A percentile compares a stretch with the other conserved stretches of the same genome.
Conservation (phyloP, 2,888 invertebrate genomes). For the Onchidella celtica region DNA sequence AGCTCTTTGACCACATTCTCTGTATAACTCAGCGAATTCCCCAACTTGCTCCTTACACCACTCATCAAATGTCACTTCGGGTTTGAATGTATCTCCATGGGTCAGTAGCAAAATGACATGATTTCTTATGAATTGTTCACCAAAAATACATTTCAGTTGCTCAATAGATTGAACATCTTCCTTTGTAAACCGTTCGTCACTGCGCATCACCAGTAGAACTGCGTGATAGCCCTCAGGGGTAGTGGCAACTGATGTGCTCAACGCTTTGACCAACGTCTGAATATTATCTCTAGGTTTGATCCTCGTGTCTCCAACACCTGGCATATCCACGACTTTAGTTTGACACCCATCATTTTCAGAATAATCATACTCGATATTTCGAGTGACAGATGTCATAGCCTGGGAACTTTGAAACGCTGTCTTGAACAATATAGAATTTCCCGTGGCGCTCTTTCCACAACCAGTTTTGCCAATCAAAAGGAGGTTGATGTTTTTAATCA, state of each 20-base stretch:
- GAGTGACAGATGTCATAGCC: conserved; percentile 14
- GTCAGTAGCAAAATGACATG: not conserved
- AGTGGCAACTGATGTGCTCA: not conserved
- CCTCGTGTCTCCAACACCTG: not conserved
- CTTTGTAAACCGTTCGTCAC: not conserved
- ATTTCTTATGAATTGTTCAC: not conserved
- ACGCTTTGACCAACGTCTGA: not conserved
- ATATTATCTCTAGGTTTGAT: not conserved
- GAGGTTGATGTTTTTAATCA: no score
- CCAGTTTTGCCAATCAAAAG: no score
- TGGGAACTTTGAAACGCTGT: no score
- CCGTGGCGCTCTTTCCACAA: no score
- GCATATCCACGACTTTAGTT: conserved; percentile 11
- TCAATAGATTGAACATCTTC: not conserved
- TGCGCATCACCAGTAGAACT: not conserved
- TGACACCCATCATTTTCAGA: not conserved
- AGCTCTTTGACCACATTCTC: no score
- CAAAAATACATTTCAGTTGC: not conserved
- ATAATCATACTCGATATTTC: not conserved
- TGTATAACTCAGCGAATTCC: no score
- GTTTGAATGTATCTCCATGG: not conserved
- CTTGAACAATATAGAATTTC: no score
- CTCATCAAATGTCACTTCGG: not conserved
- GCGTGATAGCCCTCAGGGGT: not conserved
- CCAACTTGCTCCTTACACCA: no score